phyloP scores from a whole-genome alignment of 2,113 vertebrate species.

The cat (Felis catus) region F.catus_Fca126_mat1.0 CM031418.1:60149501-60150000 shows the following conservation, averaged over 20 bases:
- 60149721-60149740: neutral
- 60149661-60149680: neutral
- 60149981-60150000: too few relatives aligned
- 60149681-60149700: neutral
- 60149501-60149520: neutral
- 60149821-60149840: neutral
- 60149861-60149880: conserved; percentile 55
- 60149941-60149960: conserved; percentile 6
- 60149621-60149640: neutral
- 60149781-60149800: neutral
- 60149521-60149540: neutral
- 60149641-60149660: neutral
- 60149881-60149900: rapidly evolving
- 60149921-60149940: neutral
- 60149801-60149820: neutral
- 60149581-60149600: neutral
- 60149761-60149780: neutral
- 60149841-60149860: neutral
- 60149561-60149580: neutral
- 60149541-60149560: neutral
- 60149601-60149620: neutral
- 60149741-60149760: conserved; percentile 9
- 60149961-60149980: neutral
- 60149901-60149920: neutral
- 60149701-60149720: neutral